Evolutionary conservation across 2,113 vertebrate genomes (phyloP).

Genomic region (Eudorcas thomsonii): DNA sequence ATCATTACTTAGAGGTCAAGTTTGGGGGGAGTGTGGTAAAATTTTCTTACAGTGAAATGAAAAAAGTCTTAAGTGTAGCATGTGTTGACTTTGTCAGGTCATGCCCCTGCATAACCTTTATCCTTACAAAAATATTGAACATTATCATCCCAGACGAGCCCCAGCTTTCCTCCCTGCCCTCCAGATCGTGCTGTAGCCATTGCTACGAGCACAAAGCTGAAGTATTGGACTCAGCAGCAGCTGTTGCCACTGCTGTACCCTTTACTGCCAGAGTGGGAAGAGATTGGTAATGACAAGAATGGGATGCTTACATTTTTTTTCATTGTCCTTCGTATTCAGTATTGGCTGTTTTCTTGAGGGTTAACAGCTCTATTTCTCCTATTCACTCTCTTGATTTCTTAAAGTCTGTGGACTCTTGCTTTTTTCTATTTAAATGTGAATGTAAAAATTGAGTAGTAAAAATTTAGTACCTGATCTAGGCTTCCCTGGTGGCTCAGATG

Average conservation of each 20-base stretch:
- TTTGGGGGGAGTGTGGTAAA: neutral
- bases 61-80: neutral
- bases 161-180: neutral
- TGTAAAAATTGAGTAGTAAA: neutral
- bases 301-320: neutral
- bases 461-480: neutral
- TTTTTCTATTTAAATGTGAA: neutral
- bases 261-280: neutral
- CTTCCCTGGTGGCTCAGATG: neutral
- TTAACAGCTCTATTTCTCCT: neutral
- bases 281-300: neutral
- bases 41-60: neutral
- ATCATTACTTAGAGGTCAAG: neutral
- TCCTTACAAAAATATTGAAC: neutral
- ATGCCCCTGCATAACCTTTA: neutral
- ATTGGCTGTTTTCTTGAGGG: neutral
- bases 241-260: too few relatives aligned
- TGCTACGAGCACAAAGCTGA: neutral
- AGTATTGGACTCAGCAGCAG: neutral
- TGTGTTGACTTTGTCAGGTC: neutral
- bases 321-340: neutral
- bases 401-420: neutral
- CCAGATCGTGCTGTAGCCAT: neutral
- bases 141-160: neutral
- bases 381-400: neutral